Conservation (phyloP, 30 jellyfish, hydroid and myxozoan species). For the Aurelia sp. region DNA sequence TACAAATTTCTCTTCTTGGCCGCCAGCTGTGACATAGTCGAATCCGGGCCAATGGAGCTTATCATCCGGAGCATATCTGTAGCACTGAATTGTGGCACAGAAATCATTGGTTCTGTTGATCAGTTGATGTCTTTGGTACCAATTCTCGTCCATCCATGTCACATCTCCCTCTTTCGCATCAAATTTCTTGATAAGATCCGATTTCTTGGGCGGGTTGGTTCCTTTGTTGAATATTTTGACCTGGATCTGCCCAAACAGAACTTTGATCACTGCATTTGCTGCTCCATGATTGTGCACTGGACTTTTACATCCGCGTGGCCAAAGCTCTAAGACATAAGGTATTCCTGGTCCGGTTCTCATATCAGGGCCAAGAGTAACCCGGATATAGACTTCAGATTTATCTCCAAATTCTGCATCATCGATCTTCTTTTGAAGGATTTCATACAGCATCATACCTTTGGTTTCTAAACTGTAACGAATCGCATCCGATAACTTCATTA, state of each 20-base stretch:
- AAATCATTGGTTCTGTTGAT: constrained; percentile 36
- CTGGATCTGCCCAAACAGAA: constrained; percentile 36
- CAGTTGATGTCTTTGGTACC: constrained; percentile 58
- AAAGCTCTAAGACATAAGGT: constrained; percentile 55
- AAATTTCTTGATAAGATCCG: constrained; percentile 7
- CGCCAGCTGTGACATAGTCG: constrained; percentile 18
- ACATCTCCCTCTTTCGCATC: constrained; percentile 55
- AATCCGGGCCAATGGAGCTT: constrained; percentile 41
- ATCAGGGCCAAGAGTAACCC: constrained; percentile 59
- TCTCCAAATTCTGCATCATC: constrained; percentile 13
- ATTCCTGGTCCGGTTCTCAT: constrained; percentile 55
- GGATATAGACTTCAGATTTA: constrained; percentile 13
- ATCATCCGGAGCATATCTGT: constrained; percentile 36
- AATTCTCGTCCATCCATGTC: constrained; percentile 57
- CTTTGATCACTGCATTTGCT: constrained; percentile 54
- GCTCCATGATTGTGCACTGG: constrained; percentile 62
- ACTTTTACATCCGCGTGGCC: constrained; percentile 58
- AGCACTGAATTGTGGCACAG: constrained; percentile 63
- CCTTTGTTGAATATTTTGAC: constrained; percentile 38
- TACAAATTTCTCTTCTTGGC: not conserved
- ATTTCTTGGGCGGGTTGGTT: constrained; percentile 32
- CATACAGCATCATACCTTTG: constrained; percentile 7
- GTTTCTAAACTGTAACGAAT: constrained; percentile 37
- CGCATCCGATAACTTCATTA: constrained; percentile 28
- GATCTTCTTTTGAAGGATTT: constrained; percentile 3